Conservation (phyloP, 2,113 vertebrate genomes). For the Prochilodus magdalenae region DNA sequence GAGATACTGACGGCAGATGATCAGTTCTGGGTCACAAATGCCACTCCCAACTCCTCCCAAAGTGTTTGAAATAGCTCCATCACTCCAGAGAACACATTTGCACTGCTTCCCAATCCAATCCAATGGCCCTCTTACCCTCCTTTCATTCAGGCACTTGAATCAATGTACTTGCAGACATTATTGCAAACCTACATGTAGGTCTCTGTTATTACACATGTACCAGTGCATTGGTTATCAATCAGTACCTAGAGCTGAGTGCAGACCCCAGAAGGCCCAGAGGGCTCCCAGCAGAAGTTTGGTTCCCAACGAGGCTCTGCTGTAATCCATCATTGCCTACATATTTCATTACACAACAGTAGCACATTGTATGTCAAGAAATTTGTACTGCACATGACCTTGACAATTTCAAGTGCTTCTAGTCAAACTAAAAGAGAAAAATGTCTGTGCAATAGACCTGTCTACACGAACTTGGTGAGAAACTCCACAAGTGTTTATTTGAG, state of each 20-base stretch:
- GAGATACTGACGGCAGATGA: no score
- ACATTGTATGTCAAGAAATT: slow-evolving; percentile 28
- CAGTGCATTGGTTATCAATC: slow-evolving; percentile 1
- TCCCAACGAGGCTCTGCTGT: not conserved
- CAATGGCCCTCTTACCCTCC: no score
- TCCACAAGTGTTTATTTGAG: slow-evolving; percentile 43
- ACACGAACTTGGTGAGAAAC: slow-evolving; percentile 23
- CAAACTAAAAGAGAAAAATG: slow-evolving; percentile 23
- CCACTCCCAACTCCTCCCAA: no score
- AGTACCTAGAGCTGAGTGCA: not conserved
- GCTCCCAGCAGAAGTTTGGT: not conserved
- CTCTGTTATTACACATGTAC: not conserved
- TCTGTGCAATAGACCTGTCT: slow-evolving; percentile 5
- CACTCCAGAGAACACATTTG: no score
- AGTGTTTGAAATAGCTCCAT: no score
- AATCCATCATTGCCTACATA: slow-evolving; percentile 30
- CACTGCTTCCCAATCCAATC: no score
- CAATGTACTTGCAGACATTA: not conserved
- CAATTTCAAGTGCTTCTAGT: slow-evolving; percentile 10
- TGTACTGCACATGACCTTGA: slow-evolving; percentile 39
- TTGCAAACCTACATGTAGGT: not conserved
- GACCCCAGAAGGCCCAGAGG: slow-evolving; percentile 3
- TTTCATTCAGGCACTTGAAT: not conserved
- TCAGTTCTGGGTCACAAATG: no score
- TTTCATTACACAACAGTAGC: slow-evolving; percentile 41